Conservation (phyloP, 2,113 vertebrate genomes). For the Xiphophorus hellerii region DNA sequence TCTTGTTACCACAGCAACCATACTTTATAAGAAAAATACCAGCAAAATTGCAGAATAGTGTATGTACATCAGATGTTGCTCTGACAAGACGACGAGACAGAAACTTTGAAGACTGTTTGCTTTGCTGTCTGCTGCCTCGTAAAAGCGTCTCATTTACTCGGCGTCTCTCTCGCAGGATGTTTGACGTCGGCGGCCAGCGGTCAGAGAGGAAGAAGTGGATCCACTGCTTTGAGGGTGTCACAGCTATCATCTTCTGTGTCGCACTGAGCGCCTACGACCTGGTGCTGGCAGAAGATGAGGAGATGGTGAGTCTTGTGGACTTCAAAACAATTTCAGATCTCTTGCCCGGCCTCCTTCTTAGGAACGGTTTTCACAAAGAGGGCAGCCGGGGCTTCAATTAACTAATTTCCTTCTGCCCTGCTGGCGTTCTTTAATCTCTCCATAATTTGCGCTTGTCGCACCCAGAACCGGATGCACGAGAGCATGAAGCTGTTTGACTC, state of each 20-base stretch:
- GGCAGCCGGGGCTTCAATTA: conserved; percentile 8
- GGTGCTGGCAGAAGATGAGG: conserved; percentile 97
- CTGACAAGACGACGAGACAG: background rate
- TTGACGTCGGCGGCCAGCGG: conserved; percentile 92
- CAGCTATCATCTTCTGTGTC: conserved; percentile 98
- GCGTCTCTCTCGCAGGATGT: conserved; percentile 85
- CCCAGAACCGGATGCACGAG: conserved; percentile 98
- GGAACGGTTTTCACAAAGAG: background rate
- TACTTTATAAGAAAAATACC: conserved; percentile 56
- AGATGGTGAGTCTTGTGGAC: conserved; percentile 87
- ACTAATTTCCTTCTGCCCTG: conserved; percentile 35
- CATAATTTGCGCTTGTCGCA: conserved; percentile 28
- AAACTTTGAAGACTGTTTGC: no score
- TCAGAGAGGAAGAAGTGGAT: conserved; percentile 97
- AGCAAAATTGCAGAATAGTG: conserved; percentile 54
- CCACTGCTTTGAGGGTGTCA: conserved; percentile 98
- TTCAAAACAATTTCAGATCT: background rate
- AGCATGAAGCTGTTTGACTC: conserved; percentile 99
- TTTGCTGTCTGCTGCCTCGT: background rate
- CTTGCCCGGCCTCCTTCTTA: background rate
- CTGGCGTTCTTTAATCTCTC: conserved; percentile 30
- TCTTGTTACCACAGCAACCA: conserved; percentile 66
- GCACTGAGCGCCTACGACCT: conserved; percentile 97
- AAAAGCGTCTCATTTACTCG: conserved; percentile 15
- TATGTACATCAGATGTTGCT: conserved; percentile 7